Percentiles rank a stretch among this genome's conserved stretches.
These are phyloP conservation scores for Cyphomyrmex costatus DNA, from an alignment of 1,140 invertebrate genomes.

Conservation along the genomic window DNA sequence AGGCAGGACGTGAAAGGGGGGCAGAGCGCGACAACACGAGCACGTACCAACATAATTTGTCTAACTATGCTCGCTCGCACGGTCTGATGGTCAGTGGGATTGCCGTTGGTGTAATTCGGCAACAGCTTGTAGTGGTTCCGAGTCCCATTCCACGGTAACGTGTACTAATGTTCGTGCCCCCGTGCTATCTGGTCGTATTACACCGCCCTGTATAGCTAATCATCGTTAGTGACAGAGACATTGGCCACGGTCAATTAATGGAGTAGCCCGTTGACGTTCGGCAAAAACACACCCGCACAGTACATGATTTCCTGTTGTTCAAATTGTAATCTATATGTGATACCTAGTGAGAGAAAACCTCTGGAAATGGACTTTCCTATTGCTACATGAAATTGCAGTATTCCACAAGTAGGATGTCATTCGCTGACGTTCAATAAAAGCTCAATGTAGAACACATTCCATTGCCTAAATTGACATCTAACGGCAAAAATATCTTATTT, in stretches of 20 bases:
- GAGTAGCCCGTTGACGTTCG: constrained; percentile 22
- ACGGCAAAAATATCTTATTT: neutral
- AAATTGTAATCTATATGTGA: constrained; percentile 46
- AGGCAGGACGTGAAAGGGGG: neutral
- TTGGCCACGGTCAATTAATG: constrained; percentile 70
- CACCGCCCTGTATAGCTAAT: constrained; percentile 73
- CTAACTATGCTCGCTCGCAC: constrained; percentile 72
- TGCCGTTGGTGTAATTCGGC: constrained; percentile 78
- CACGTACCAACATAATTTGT: constrained; percentile 79
- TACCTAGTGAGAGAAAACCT: neutral
- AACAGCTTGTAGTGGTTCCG: constrained; percentile 79
- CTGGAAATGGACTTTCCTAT: neutral
- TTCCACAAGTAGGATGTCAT: neutral
- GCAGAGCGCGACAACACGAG: constrained; percentile 66
- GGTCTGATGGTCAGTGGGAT: constrained; percentile 75
- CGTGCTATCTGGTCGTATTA: constrained; percentile 70
- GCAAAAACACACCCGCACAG: constrained; percentile 33
- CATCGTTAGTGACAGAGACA: constrained; percentile 77
- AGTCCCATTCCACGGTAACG: constrained; percentile 74
- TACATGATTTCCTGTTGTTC: constrained; percentile 7
- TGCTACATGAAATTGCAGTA: neutral
- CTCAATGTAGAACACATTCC: neutral
- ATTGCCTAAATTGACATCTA: neutral
- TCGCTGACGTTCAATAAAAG: constrained; percentile 15
- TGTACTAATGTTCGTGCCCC: constrained; percentile 65